phyloP scores from a whole-genome alignment of 2,113 vertebrate genomes.

The Cinclus mexicanus region DNA sequence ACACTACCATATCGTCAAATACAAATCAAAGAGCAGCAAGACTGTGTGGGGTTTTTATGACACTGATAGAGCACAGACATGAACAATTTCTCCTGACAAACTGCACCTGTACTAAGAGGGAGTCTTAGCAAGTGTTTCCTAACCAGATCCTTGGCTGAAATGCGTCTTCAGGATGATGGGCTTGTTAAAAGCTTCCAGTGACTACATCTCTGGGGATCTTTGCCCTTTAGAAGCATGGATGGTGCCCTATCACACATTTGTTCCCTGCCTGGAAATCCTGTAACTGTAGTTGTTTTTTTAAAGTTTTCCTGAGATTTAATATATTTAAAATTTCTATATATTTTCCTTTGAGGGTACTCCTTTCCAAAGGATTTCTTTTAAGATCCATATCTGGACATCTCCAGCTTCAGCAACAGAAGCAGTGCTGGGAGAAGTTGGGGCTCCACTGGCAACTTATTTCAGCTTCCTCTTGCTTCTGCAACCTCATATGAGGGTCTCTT shows the following conservation, averaged over 20 bases:
- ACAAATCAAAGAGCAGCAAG: background rate
- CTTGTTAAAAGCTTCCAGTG: background rate
- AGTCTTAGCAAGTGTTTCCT: background rate
- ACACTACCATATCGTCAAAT: background rate
- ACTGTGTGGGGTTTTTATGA: background rate
- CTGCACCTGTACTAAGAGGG: background rate
- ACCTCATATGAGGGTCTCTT: background rate
- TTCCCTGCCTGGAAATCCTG: background rate
- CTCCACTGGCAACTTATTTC: background rate
- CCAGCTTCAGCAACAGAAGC: background rate
- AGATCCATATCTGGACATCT: fast-evolving
- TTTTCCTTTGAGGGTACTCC: background rate
- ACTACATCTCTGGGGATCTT: background rate
- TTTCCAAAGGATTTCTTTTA: background rate
- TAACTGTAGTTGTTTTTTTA: background rate
- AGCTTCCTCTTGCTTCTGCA: fast-evolving
- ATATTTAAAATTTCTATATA: background rate
- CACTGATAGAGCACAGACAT: background rate
- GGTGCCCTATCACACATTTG: background rate
- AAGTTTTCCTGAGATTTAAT: background rate
- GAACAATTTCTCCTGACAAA: background rate
- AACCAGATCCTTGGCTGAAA: background rate
- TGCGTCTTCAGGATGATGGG: background rate
- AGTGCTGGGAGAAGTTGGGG: background rate
- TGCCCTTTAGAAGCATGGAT: background rate